Evolutionary conservation across 1,140 invertebrate species (phyloP), one percentile per base, ranked within the genome.

Genomic region (Lineus longissimus): DNA sequence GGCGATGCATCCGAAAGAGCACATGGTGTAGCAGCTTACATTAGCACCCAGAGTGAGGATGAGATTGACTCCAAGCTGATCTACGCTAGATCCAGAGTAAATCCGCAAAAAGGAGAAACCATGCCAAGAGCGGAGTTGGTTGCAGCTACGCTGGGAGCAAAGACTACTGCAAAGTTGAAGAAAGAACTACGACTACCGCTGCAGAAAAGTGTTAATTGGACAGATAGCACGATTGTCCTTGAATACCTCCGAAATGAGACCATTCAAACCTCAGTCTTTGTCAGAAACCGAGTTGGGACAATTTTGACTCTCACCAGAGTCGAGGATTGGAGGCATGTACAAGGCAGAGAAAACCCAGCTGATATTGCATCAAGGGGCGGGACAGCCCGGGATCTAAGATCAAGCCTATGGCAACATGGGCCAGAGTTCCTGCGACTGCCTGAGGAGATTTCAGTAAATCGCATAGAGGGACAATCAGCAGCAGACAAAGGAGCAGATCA

Each of bases 61-160:
- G n/a, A n/a, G n/a, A n/a, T 27, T 7, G 47, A 51, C 6, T 19
- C 25, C 6, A 51, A n/a, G 47, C n/a, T 51, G n/a, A n/a, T 51
- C n/a, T 51, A 51, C 25, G 47, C 47, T 4, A 51, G 47, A n/a
- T 51, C 47, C 6, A 51, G 47, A 27, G 47, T 51, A n/a, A 36
- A 59, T 41, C n/a, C 58, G n/a, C 7, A 9, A 7, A 59, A 29
- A 40, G 58, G n/a, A 7, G 47, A 51, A 51, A 51, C 47, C 47
- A 51, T 51, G n/a, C 47, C 47, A 51, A 51, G 47, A 51, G 47
- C 47, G n/a, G 47, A 51, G n/a, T n/a, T 51, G 6, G 47, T 51
- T 23, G 47, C 47, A 51, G 47, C 47, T 4, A 27, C 25, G 9
- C n/a, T 51, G 25, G 47, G 47, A 51, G 19, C 47, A 4, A 23